Evolutionary conservation across 2,113 vertebrate genomes (phyloP).

Genomic region (Albula glossodonta): DNA sequence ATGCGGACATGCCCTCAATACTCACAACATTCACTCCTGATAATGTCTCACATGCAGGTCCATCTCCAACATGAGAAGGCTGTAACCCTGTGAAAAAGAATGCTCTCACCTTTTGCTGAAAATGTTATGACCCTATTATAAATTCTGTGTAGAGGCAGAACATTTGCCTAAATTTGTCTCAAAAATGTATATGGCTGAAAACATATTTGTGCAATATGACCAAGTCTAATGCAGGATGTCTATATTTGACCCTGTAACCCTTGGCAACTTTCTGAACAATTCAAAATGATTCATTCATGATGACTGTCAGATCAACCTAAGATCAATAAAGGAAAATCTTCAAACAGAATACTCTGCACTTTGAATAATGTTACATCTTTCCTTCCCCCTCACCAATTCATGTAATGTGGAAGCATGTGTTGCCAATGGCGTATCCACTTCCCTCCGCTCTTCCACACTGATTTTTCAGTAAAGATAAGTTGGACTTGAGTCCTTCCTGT

Average conservation of each 20-base stretch:
- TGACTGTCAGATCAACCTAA: conserved; percentile 39
- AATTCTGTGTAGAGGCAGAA: no score
- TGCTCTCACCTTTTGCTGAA: not conserved
- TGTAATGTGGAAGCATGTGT: conserved; percentile 41
- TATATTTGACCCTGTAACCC: not conserved
- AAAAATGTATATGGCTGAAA: no score
- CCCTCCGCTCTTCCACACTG: not conserved
- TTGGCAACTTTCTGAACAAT: conserved; percentile 8
- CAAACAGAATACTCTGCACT: conserved; percentile 57
- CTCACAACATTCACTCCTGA: not conserved
- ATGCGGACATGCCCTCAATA: no score
- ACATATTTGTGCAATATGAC: no score
- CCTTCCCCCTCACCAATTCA: conserved; percentile 22
- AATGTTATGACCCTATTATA: no score
- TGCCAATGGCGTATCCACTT: not conserved
- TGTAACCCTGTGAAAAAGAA: not conserved
- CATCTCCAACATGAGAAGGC: not conserved
- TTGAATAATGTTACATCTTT: conserved; percentile 45
- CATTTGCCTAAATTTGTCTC: no score
- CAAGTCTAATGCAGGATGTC: not conserved
- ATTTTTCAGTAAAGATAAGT: no score
- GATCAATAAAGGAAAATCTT: conserved; percentile 42
- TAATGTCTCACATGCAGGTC: not conserved
- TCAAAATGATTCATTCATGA: conserved; percentile 45
- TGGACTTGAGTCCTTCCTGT: no score